Percentiles rank a stretch among this genome's conserved stretches.
phyloP scores from a whole-genome alignment of 2,888 invertebrate species.

The Cetonia aurata region DNA sequence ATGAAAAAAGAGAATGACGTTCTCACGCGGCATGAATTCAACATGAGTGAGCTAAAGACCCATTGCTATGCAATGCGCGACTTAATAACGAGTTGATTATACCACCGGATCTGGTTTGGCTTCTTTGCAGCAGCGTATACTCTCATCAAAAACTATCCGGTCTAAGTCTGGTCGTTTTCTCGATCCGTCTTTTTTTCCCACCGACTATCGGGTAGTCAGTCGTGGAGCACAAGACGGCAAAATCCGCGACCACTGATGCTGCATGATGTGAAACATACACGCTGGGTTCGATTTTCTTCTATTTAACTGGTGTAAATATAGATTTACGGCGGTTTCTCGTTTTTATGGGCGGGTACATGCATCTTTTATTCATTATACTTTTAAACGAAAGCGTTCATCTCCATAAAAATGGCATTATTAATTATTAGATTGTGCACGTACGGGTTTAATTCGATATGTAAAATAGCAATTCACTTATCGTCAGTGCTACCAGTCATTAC shows the following conservation, averaged over 20 bases:
- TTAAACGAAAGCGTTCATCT: too few species aligned
- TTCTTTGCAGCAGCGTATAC: conserved; percentile 44
- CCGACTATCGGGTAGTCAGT: neutral
- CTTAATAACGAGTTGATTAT: conserved; percentile 53
- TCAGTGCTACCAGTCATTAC: too few species aligned
- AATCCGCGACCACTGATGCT: neutral
- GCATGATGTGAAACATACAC: neutral
- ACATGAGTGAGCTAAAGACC: conserved; percentile 50
- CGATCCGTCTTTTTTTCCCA: too few species aligned
- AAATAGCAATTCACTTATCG: too few species aligned
- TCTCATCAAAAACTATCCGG: conserved; percentile 49
- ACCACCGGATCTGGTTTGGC: conserved; percentile 50
- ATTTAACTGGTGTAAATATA: neutral
- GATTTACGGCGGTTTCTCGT: neutral
- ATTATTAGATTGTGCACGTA: too few species aligned
- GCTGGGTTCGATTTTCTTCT: neutral
- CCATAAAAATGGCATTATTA: too few species aligned
- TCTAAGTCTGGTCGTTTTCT: conserved; percentile 24
- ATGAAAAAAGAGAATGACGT: conserved; percentile 50
- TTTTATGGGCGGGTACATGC: too few species aligned
- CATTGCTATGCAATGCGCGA: conserved; percentile 51
- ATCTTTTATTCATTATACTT: too few species aligned
- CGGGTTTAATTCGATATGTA: too few species aligned
- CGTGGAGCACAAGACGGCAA: neutral
- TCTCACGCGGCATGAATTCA: conserved; percentile 53